Conservation (phyloP, 1,140 invertebrate species). For the Oppia nitens region DNA sequence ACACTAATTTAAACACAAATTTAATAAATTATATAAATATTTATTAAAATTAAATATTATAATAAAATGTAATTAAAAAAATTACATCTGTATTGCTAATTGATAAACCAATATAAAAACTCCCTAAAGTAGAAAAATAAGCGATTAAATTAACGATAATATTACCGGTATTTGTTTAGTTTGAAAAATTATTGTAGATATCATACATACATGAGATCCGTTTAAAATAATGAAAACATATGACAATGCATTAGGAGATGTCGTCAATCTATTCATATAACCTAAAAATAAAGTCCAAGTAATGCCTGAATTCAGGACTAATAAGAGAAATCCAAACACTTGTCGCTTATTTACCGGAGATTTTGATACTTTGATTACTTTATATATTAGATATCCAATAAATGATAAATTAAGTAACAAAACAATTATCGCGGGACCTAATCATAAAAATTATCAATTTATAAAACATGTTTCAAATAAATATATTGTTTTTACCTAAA, state of each 20-base stretch:
- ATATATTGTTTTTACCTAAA: background rate
- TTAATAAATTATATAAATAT: too few species aligned
- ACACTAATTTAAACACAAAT: too few species aligned
- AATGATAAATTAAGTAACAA: background rate
- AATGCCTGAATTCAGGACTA: slow-evolving; percentile 16
- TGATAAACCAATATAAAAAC: too few species aligned
- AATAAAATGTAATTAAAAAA: too few species aligned
- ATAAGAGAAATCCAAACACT: slow-evolving; percentile 15
- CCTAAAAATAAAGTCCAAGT: slow-evolving; percentile 19
- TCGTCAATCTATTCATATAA: slow-evolving; percentile 11
- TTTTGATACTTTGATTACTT: background rate
- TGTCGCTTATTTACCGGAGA: background rate
- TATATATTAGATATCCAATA: too few species aligned
- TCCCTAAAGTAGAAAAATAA: too few species aligned
- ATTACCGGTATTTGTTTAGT: too few species aligned
- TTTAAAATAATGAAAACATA: slow-evolving; percentile 21
- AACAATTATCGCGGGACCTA: background rate
- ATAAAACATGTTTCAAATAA: background rate
- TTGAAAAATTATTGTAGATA: too few species aligned
- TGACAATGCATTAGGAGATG: slow-evolving; percentile 6
- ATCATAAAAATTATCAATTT: background rate
- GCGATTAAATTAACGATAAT: too few species aligned
- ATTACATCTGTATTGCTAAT: too few species aligned
- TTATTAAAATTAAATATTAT: too few species aligned
- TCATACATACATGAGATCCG: slow-evolving; percentile 16